Evolutionary conservation across 2,797 vertebrate genomes (phyloP), one percentile per base, ranked within the genome.

Genomic region (Lophius americanus): DNA sequence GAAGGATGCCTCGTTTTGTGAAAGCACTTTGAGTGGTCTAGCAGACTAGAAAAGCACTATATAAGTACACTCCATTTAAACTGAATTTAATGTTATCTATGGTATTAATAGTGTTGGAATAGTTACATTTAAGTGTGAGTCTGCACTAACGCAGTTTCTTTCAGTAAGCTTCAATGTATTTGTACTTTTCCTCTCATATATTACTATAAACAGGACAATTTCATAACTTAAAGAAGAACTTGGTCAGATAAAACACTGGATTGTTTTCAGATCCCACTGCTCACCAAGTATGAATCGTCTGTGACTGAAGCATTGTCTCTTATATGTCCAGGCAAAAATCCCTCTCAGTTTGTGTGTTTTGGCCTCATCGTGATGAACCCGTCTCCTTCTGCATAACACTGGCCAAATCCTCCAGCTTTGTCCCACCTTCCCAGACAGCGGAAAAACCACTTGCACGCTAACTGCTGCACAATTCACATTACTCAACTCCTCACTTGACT

Each of bases 341-440:
- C 67, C 76, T 78, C 79, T 74, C 63, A 47, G 85, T 60, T 85
- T 91, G 89, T 90, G 84, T 89, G 74, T 71, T 80, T 91, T 91
- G 90, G 88, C 85, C 46, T 75, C 76, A 70, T 78, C 51, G 46
- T 61, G 68, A 79, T 81, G 75, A 75, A 69, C 64, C 33, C 64
- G 60, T 81, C 73, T 79, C 67, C 83, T 76, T 32, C 80, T 75
- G 66, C 73, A 63, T 67, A 75, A 64, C 73, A 38, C 59, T 2
- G 10, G 69, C 79, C 79, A 87, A 85, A 79, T 80, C 79, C 83
- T 72, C 76, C 69, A 84, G 75, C 75, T 77, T 64, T 76, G 71
- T 79, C 73, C 70, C 68, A 80, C 70, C 80, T 81, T 85, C 67
- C 79, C 50, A 69, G 60, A 77, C 58, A 63, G 52, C 37, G 75